Evolutionary conservation across 2,888 invertebrate species (phyloP), one percentile per base, ranked within the genome.

Genomic region (Anorthoa munda): DNA sequence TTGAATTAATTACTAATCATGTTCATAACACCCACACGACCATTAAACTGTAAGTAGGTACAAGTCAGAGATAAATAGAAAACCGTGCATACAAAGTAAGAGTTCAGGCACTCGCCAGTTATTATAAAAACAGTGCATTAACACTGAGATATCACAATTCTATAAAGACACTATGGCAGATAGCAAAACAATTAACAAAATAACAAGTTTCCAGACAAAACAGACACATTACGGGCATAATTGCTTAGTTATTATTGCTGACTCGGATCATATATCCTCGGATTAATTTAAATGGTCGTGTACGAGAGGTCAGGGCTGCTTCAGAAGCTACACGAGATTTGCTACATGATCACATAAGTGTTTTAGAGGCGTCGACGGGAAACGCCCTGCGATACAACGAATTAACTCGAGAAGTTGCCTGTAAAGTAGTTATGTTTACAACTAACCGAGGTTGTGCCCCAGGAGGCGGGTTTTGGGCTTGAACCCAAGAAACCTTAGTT

Each of bases 1-100:
- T 91, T 88, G 90, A 92, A 92, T 92, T 93, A 94, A 93, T 93
- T 91, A 93, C 91, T 90, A 88, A 92, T 91, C 87, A 90, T 87
- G 85, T 84, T 86, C 88, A 89, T 84, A 87, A 83, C 89, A 87
- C 91, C 91, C 88, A 92, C 92, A 84, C 89, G 61, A 78, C 75
- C 76, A 84, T 86, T 88, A 88, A 89, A 89, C 81, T 87, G 74
- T 84, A 77, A 66, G 79, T 70, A 77, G 50, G 63, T 65, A 74
- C 77, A 83, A 60, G 77, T 66, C 72, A 73, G 84, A 48, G 77
- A 86, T 81, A 79, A 74, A 82, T 67, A 53, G 72, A 55, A 80
- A 82, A 79, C 17, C 26, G 61, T 48, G 48, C 66, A 75, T 79
- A 88, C 88, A 86, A 84, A 77, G 85, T 89, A 85, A 83, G 78